A percentile compares a stretch with the other conserved stretches of the same genome.
Conservation (phyloP, 1,140 invertebrate species). For the Tetragnatha versicolor region DNA sequence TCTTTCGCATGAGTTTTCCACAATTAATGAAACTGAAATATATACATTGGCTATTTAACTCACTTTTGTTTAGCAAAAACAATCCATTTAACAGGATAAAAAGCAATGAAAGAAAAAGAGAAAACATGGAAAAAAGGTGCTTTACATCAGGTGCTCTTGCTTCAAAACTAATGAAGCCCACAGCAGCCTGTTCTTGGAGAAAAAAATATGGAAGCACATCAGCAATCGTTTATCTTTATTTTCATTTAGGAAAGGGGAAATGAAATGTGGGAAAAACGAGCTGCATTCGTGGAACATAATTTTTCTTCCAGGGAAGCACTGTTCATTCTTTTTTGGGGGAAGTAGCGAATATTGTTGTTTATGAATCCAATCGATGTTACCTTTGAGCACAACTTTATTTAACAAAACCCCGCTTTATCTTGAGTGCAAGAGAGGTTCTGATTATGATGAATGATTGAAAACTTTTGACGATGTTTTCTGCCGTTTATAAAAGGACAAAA, state of each 20-base stretch:
- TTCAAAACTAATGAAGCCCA: constrained; percentile 33
- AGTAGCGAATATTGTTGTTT: too few species aligned
- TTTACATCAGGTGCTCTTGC: constrained; percentile 27
- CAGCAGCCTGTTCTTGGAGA: neutral
- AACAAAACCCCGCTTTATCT: too few species aligned
- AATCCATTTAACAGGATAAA: neutral
- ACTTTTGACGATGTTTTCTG: too few species aligned
- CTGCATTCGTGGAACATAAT: constrained; percentile 23
- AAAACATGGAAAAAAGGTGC: neutral
- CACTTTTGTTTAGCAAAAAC: neutral
- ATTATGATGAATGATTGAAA: too few species aligned
- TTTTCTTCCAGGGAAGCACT: constrained; percentile 20
- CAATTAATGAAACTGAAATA: constrained; percentile 32
- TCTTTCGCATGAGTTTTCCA: neutral
- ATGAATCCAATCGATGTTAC: too few species aligned
- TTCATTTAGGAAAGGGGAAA: constrained; percentile 22
- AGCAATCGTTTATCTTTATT: constrained; percentile 38
- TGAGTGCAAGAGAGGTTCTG: too few species aligned
- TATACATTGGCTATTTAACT: constrained; percentile 20
- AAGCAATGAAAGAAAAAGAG: neutral
- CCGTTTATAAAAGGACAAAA: too few species aligned
- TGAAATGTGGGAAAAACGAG: constrained; percentile 20
- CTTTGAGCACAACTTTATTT: too few species aligned
- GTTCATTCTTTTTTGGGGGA: too few species aligned
- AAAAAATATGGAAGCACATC: constrained; percentile 1